phyloP scores from a whole-genome alignment of 2,113 vertebrate species.

The zebrafish (Danio rerio) region GRCz12tu NC_133189.1:6462501-6463000 shows the following conservation, averaged over 20 bases:
- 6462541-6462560: too few relatives aligned
- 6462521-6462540: too few relatives aligned
- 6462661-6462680: too few relatives aligned
- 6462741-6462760: background rate
- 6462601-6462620: too few relatives aligned
- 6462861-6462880: background rate
- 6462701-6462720: background rate
- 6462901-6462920: conserved; percentile 17
- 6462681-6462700: background rate
- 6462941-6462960: conserved; percentile 35
- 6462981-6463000: conserved; percentile 17
- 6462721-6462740: background rate
- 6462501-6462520: too few relatives aligned
- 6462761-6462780: background rate
- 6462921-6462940: conserved; percentile 31
- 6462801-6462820: background rate
- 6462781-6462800: background rate
- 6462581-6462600: too few relatives aligned
- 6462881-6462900: background rate
- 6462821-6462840: background rate
- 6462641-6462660: too few relatives aligned
- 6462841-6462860: conserved; percentile 31
- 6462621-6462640: too few relatives aligned
- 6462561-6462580: too few relatives aligned
- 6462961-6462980: conserved; percentile 31